Base-by-base conservation (phyloP, 2,797 vertebrate species). In the Otus scops region DNA sequence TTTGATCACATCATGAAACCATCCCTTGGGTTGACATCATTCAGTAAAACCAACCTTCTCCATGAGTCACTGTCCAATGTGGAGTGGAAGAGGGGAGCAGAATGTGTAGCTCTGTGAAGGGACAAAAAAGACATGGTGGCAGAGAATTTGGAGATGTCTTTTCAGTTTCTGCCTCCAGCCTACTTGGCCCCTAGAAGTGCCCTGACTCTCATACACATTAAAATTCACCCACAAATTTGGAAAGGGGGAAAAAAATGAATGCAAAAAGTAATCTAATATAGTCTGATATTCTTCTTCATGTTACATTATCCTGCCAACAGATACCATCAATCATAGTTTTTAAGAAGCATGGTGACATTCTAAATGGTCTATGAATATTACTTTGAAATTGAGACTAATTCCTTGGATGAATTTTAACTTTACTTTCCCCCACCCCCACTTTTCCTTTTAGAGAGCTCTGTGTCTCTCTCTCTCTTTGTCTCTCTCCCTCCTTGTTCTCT, bases 321-420 rank as follows among this genome's bases (percentile, higher is more conserved):
- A 74, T 63, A 86, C 60, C 64, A 94, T 95, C 67, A 73, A 95
- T 95, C 89, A 89, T 11, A 47, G n/a, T 75, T 85, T 76, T 88
- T 96, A 82, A 89, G 95, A 85, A 95, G 87, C 77, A 57, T 56
- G 28, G 53, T 96, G 91, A 89, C 89, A 79, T 92, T 96, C 88
- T 93, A 87, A 93, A 86, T 57, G 92, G 94, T 54, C 91, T 94
- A 76, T 97, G 96, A 96, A 95, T 96, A 97, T 97, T 93, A 95
- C 95, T 89, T 90, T 94, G 88, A 93, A 90, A 76, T 47, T 53
- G 92, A 96, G 64, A 85, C 81, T 88, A 93, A 96, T 93, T 95
- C 71, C 51, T 91, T 86, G 75, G 43, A 70, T 89, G 64, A 93
- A 77, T 85, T 95, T 93, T 92, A 80, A 82, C 84, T 95, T 94